Evolutionary conservation across 1,140 invertebrate genomes (phyloP).

Genomic region (Habropoda laboriosa): DNA sequence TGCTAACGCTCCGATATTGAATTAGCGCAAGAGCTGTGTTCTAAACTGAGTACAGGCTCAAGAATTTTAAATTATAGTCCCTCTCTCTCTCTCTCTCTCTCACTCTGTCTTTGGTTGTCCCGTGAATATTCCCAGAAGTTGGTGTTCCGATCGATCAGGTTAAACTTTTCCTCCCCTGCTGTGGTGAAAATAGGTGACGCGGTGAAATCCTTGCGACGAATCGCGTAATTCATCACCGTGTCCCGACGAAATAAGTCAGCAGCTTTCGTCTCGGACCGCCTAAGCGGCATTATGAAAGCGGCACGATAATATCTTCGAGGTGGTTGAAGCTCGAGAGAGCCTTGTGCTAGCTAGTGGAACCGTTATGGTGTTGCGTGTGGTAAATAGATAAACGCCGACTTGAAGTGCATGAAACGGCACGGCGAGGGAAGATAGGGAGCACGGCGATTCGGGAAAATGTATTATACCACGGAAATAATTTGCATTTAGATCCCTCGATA

Average conservation of each 20-base stretch:
- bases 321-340: conserved; percentile 1
- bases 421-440: conserved; percentile 24
- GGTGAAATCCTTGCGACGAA: background rate
- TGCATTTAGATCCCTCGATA: conserved; percentile 47
- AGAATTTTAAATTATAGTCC: conserved; percentile 6
- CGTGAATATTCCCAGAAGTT: background rate
- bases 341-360: no score
- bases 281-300: conserved; percentile 18
- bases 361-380: conserved; percentile 43
- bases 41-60: background rate
- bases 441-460: conserved; percentile 42
- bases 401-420: conserved; percentile 43
- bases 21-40: background rate
- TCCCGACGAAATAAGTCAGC: conserved; percentile 31
- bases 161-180: background rate
- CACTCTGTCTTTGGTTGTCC: no score
- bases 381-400: conserved; percentile 50
- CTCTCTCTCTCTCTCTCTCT: no score
- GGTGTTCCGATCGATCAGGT: background rate
- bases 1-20: conserved; percentile 24
- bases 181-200: background rate
- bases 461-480: conserved; percentile 51
- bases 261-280: conserved; percentile 4
- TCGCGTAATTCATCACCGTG: background rate
- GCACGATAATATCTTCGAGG: conserved; percentile 31